Evolutionary conservation across 1,140 invertebrate genomes (phyloP).

Genomic region (Pseudachorutes palmiensis): DNA sequence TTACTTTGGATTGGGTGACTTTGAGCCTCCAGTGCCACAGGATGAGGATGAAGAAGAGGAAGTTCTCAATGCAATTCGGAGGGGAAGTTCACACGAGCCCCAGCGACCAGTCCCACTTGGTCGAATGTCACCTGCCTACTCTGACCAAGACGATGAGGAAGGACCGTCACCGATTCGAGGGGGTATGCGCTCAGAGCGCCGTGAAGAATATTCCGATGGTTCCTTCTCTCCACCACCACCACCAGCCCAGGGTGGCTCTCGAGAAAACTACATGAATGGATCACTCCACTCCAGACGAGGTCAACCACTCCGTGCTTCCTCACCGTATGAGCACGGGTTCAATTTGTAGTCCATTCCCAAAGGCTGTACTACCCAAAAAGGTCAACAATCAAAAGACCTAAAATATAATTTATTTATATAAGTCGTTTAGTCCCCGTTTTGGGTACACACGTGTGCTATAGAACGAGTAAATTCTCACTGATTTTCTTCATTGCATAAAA

Average conservation of each 20-base stretch:
- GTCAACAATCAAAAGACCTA: background rate
- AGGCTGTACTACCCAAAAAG: background rate
- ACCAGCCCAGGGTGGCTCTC: background rate
- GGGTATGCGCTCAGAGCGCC: background rate
- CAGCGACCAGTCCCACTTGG: constrained; percentile 24
- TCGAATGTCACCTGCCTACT: constrained; percentile 29
- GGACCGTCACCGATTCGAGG: constrained; percentile 16
- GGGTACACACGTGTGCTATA: too few relatives aligned
- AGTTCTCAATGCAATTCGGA: background rate
- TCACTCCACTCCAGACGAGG: background rate
- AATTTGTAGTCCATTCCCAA: background rate
- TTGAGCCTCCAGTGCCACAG: constrained; percentile 31
- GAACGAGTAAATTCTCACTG: too few relatives aligned
- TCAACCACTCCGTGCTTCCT: background rate
- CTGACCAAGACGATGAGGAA: constrained; percentile 20
- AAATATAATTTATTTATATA: too few relatives aligned
- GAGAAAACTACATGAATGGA: constrained; percentile 16
- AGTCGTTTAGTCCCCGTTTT: too few relatives aligned
- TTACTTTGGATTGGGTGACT: constrained; percentile 32
- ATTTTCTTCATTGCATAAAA: too few relatives aligned
- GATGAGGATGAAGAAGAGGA: constrained; percentile 24
- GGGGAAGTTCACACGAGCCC: background rate
- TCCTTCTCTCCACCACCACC: constrained; percentile 22
- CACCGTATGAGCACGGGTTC: background rate
- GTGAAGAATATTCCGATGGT: constrained; percentile 25